Evolutionary conservation across 2,888 invertebrate genomes (phyloP), one percentile per base, ranked within the genome.

Genomic region (Thymelicus sylvestris): DNA sequence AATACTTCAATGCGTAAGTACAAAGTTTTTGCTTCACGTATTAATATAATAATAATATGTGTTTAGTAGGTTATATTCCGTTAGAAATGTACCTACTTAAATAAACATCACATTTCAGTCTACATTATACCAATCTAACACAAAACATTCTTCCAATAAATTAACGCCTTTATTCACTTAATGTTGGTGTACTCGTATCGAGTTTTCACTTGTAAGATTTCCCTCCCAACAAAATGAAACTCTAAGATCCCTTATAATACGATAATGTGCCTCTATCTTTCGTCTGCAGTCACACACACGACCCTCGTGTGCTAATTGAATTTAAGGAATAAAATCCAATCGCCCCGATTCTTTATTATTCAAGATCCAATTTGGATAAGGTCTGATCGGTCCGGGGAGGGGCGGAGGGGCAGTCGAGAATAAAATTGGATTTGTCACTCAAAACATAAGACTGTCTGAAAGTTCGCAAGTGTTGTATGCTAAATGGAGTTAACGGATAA

Each of bases 321-420:
- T 94, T 94, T 94, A 94, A 94, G 94, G 93, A 94, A 94, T 94
- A 94, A 94, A 94, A 94, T 94, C 94, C 94, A 94, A 94, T 94
- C 94, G 93, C 90, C 88, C 89, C 91, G 93, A 94, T 94, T 94
- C 94, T 94, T 94, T 94, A 94, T 94, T 94, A 94, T 94, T 94
- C 94, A 94, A 94, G 94, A 94, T 94, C 93, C 94, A 94, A 94
- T 94, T 94, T 94, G 94, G 94, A 94, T 94, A 94, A 94, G 93
- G 93, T 90, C 91, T 92, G 93, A 93, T 92, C 92, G 93, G 93
- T 88, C 91, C 88, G 86, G 85, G 78, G 85, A 78, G 84, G 84
- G 81, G 79, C 82, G 80, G 86, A 84, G 88, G 91, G 91, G 90
- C 89, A 92, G 88, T 86, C 88, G 90, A 89, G 91, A 92, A 92